These are phyloP conservation scores for Ectropis crepuscularia DNA, from an alignment of 2,888 invertebrate species.

Conservation along the genomic window DNA sequence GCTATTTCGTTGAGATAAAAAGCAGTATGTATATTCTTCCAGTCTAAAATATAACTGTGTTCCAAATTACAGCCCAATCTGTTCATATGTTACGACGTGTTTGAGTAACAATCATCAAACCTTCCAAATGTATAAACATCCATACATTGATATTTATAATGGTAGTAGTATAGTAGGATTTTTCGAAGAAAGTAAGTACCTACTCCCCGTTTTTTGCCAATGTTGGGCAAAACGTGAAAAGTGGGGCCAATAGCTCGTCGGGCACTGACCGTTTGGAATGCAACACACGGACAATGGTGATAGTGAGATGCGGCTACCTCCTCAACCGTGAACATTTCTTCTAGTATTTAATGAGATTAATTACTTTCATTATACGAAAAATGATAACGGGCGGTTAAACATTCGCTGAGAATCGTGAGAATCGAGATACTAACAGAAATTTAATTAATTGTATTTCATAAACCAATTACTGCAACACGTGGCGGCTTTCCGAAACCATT, in stretches of 20 bases:
- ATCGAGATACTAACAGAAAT: neutral
- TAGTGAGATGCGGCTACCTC: conserved; percentile 45
- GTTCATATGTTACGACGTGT: too few species aligned
- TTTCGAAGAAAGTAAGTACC: neutral
- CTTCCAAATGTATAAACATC: too few species aligned
- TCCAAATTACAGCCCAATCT: too few species aligned
- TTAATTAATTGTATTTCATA: neutral
- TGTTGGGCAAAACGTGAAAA: neutral
- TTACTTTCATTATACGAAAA: conserved; percentile 21
- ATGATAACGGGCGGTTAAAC: conserved; percentile 7
- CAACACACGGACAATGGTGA: conserved; percentile 41
- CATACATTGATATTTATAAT: too few species aligned
- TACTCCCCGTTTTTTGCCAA: too few species aligned
- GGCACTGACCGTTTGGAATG: conserved; percentile 54
- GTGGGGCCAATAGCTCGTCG: conserved; percentile 25
- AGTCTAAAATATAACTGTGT: too few species aligned
- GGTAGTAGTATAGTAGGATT: too few species aligned
- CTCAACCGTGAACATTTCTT: conserved; percentile 53
- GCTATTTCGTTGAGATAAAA: too few species aligned
- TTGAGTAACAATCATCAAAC: too few species aligned
- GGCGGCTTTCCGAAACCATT: too few species aligned
- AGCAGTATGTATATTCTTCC: too few species aligned
- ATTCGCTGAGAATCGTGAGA: neutral
- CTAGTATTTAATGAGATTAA: conserved; percentile 40
- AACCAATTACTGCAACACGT: neutral